These are phyloP conservation scores for Aviceda subcristata DNA, from an alignment of 2,113 vertebrate species.

Conservation along the genomic window DNA sequence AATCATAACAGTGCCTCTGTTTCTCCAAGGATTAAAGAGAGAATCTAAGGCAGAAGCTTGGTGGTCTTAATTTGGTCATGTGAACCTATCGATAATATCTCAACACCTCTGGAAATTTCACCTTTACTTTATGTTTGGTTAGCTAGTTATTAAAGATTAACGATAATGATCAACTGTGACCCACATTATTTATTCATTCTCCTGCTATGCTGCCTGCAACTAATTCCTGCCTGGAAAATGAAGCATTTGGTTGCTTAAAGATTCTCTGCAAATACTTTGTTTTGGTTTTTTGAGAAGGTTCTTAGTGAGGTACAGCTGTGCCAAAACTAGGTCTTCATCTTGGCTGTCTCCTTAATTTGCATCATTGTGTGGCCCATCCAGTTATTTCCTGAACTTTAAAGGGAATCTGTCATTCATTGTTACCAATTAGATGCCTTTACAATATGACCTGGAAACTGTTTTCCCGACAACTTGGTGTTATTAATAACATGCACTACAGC, in stretches of 20 bases:
- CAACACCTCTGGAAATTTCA: conserved; percentile 13
- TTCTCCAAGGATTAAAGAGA: not conserved
- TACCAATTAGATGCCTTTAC: conserved; percentile 46
- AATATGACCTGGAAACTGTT: conserved; percentile 54
- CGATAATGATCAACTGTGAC: not conserved
- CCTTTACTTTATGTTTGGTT: conserved; percentile 32
- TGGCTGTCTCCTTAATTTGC: not conserved
- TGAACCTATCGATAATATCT: not conserved
- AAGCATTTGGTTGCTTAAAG: not conserved
- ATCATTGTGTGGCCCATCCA: not conserved
- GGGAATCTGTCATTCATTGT: conserved; percentile 28
- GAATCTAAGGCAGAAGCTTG: not conserved
- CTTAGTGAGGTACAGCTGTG: not conserved
- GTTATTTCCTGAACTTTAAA: conserved; percentile 18
- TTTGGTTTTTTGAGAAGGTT: not conserved
- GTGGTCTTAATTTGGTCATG: not conserved
- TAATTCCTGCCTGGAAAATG: not conserved
- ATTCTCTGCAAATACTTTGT: not conserved
- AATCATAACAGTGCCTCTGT: not conserved
- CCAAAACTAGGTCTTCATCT: not conserved
- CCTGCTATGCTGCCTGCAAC: not conserved
- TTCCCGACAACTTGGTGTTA: conserved; percentile 31
- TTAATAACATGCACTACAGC: conserved; percentile 60
- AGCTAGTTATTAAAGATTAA: conserved; percentile 39
- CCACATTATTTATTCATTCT: conserved; percentile 39